These are phyloP conservation scores for Cephus runcator DNA, from an alignment of 2,888 invertebrate species.

Conservation along the genomic window DNA sequence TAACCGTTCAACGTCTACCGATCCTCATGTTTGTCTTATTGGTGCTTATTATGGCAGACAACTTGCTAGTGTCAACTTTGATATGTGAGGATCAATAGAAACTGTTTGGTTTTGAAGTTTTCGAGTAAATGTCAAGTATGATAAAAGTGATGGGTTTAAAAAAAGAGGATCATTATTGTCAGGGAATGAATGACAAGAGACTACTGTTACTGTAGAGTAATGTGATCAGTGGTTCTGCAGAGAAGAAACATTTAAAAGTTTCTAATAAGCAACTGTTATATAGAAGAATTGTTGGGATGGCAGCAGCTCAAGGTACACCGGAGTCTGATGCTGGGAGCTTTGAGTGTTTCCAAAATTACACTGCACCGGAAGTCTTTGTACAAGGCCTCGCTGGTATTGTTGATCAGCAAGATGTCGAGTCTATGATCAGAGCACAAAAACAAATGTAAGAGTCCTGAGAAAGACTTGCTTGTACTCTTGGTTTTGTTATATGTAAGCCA, in stretches of 20 bases:
- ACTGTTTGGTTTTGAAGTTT: not conserved
- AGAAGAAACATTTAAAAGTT: not conserved
- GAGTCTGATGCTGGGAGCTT: constrained; percentile 73
- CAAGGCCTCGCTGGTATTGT: constrained; percentile 92
- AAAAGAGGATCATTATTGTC: not conserved
- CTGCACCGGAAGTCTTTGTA: constrained; percentile 92
- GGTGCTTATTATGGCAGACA: not conserved
- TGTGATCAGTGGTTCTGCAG: not conserved
- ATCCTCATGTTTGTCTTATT: not conserved
- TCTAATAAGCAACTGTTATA: not conserved
- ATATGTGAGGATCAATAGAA: not conserved
- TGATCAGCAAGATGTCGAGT: constrained; percentile 89
- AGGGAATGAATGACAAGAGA: not conserved
- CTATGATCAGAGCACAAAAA: constrained; percentile 90
- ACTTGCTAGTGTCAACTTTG: not conserved
- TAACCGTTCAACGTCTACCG: not conserved
- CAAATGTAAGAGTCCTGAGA: constrained; percentile 77
- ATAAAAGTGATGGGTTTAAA: not conserved
- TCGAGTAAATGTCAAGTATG: not conserved
- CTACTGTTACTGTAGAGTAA: not conserved
- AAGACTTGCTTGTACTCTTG: not conserved
- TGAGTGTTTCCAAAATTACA: constrained; percentile 90
- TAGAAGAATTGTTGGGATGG: constrained; percentile 37
- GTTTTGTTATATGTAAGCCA: not conserved
- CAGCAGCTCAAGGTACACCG: constrained; percentile 64